These are phyloP conservation scores for Drosophila helvetica DNA, from an alignment of 2,888 invertebrate genomes.

Conservation along the genomic window DNA sequence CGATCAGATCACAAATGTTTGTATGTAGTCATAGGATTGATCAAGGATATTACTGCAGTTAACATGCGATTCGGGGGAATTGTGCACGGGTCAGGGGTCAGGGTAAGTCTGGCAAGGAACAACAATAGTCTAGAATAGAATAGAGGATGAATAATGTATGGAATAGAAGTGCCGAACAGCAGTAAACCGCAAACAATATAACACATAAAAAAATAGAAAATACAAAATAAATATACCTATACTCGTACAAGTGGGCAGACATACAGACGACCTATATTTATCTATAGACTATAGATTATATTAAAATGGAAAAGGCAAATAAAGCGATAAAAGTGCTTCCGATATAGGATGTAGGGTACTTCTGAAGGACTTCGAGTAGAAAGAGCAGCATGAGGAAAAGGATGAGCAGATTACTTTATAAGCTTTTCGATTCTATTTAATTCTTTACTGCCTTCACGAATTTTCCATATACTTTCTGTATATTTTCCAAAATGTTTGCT, in stretches of 20 bases:
- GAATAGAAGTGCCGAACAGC: conserved; percentile 25
- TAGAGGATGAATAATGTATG: conserved; percentile 15
- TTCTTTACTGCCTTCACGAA: conserved; percentile 8
- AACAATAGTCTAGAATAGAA: conserved; percentile 27
- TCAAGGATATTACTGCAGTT: conserved; percentile 55
- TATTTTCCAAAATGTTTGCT: conserved; percentile 7
- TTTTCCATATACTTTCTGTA: neutral
- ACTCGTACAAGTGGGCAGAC: neutral
- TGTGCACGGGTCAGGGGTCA: conserved; percentile 62
- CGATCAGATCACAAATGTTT: neutral
- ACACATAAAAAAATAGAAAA: conserved; percentile 16
- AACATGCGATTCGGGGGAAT: conserved; percentile 53
- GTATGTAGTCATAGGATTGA: conserved; percentile 2
- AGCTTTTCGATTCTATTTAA: conserved; percentile 1
- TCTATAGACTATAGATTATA: conserved; percentile 45
- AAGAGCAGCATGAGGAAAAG: conserved; percentile 13
- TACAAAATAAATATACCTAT: neutral
- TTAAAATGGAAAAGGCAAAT: conserved; percentile 68
- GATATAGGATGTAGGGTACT: conserved; percentile 69
- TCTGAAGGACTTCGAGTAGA: conserved; percentile 49
- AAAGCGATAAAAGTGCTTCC: conserved; percentile 77
- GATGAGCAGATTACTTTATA: neutral
- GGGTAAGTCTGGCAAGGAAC: conserved; percentile 51
- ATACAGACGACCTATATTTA: conserved; percentile 19
- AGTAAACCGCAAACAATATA: conserved; percentile 22